phyloP scores from a whole-genome alignment of 2,113 vertebrate species.

The Mus spicilegus region DNA sequence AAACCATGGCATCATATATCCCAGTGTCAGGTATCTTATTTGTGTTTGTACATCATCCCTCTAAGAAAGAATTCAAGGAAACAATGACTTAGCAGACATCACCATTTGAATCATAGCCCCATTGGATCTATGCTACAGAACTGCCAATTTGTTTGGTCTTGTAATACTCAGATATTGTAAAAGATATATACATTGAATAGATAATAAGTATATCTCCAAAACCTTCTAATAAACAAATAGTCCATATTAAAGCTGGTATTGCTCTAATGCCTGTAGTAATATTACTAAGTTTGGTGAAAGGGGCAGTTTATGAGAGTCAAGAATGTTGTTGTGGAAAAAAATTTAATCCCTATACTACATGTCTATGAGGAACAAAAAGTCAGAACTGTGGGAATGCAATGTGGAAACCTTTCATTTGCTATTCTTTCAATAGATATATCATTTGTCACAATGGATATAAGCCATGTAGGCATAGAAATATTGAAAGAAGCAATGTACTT shows the following conservation, averaged over 20 bases:
- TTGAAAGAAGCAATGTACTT: not conserved
- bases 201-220: not conserved
- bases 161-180: not conserved
- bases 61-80: not conserved
- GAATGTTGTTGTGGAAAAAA: not conserved
- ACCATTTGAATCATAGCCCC: too few relatives aligned
- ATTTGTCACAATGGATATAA: not conserved
- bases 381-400: not conserved
- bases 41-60: not conserved
- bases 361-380: not conserved
- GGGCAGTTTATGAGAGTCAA: not conserved
- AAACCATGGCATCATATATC: not conserved
- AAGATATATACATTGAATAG: not conserved
- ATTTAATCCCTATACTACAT: not conserved
- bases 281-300: not conserved
- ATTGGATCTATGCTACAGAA: not conserved
- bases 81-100: not conserved
- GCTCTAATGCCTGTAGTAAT: not conserved
- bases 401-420: not conserved
- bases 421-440: not conserved
- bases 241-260: not conserved
- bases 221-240: not conserved
- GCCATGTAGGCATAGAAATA: not conserved
- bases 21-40: not conserved
- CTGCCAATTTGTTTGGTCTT: not conserved